Base-by-base conservation (phyloP, 2,888 invertebrate genomes). In the Axea sp. region DNA sequence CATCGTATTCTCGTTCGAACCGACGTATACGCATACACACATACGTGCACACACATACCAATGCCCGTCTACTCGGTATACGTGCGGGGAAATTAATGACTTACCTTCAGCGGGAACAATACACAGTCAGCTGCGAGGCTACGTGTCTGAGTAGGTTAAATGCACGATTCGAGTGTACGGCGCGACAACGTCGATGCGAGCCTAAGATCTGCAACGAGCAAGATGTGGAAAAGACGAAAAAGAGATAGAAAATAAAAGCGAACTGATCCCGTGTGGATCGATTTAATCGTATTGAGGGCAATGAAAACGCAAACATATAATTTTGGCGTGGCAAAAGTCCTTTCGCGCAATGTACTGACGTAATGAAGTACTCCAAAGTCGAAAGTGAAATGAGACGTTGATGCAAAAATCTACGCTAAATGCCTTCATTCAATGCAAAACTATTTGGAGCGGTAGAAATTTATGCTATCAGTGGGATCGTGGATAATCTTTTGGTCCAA, bases 31-130 rank as follows among this genome's bases (percentile, higher is more conserved):
- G 17, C 37, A 71, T 65, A 31, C 53, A 65, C 55, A 65, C 53
- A 4, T 19, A 3, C 41, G 33, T n/a, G 31, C 15, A 17, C 43
- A 67, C 69, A 31, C 53, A 69, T 49, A 69, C 53, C 15, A 6
- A 8, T n/a, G 8, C 22, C 37, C 37, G 45, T 55, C 64, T 59
- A 11, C 49, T 43, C 60, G 60, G 19, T 45, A 49, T 37, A 37
- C 35, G 68, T 41, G 72, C 65, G 80, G 82, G 81, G 80, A 84
- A 86, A 86, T 87, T 86, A 87, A 86, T 86, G 86, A 86, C 84
- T 81, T 81, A 80, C 81, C 82, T 79, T 81, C 82, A 78, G 78
- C 80, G 80, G 82, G 82, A 86, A 86, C 82, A 84, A 83, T 82
- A 82, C 77, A 62, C 76, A 79, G 81, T 83, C 83, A 82, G 81